Base-by-base conservation (phyloP, 2,888 invertebrate species). In the Fragum sueziense region DNA sequence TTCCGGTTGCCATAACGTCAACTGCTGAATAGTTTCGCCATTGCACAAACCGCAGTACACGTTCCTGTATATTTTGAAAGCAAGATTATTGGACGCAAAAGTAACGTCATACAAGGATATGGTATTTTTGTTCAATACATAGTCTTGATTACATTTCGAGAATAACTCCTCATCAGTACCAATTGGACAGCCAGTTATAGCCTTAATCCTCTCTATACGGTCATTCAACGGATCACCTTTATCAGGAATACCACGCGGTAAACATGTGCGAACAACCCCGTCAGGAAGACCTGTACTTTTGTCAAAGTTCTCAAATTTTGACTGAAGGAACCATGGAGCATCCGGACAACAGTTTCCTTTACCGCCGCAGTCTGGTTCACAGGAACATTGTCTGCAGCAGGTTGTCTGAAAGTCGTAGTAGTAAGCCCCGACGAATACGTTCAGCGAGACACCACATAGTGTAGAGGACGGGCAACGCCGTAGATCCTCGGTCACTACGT, bases 221-320 rank as follows among this genome's bases (percentile, higher is more conserved):
- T 61, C 29, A 31, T 61, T 61, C 7, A 61, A 29, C 17, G 27
- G 27, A 20, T 61, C 31, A 20, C 61, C 61, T 31, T 22, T 11
- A 7, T 61, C 61, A 14, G 61, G 33, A 33, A 61, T 61, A 33
- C 61, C 61, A 61, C 61, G 61, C 17, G 61, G 61, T 33, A 61
- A 6, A 33, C 61, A 61, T n/a, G 27, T 27, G 2, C 25, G 11
- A n/a, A n/a, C 29, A n/a, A 33, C 31, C n/a, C 31, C 33, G 4
- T 3, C 4, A 4, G 31, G 31, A 20, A n/a, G 33, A 9, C 9
- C 14, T 33, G 2, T 29, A n/a, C n/a, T n/a, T n/a, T n/a, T n/a
- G n/a, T n/a, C n/a, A n/a, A n/a, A n/a, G n/a, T 29, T 29, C 1
- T 31, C 61, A n/a, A 3, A 3, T 20, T 31, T 7, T 3, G 61